Conservation (phyloP, 2,888 invertebrate genomes). For the Chymomyza fuscimana region DNA sequence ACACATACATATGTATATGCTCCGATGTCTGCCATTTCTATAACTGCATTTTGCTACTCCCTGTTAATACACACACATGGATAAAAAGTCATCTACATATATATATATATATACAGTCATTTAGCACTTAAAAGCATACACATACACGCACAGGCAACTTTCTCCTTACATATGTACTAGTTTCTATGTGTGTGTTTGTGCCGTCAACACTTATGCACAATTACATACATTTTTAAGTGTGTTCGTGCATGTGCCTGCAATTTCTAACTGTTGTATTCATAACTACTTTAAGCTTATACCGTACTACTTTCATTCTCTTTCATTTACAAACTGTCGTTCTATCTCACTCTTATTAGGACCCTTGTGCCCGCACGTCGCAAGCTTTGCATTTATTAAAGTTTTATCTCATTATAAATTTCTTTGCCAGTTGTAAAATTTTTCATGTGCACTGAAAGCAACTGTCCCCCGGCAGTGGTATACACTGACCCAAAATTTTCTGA, state of each 20-base stretch:
- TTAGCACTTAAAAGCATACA: constrained; percentile 1
- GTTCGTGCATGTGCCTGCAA: constrained; percentile 57
- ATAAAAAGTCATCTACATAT: neutral
- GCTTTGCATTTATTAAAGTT: constrained; percentile 72
- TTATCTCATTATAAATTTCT: constrained; percentile 74
- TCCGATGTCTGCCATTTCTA: constrained; percentile 66
- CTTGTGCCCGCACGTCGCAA: constrained; percentile 15
- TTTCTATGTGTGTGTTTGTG: neutral
- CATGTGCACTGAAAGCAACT: constrained; percentile 40
- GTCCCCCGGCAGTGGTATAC: too few species aligned
- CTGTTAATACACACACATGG: constrained; percentile 50
- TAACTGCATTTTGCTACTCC: constrained; percentile 71
- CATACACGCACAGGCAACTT: neutral
- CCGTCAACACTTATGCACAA: constrained; percentile 68
- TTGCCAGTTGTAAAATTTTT: constrained; percentile 66
- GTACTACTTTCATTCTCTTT: neutral
- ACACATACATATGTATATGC: constrained; percentile 18
- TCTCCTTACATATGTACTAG: neutral
- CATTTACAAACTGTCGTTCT: neutral
- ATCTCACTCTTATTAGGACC: neutral
- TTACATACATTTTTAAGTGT: constrained; percentile 76
- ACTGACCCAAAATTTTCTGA: too few species aligned
- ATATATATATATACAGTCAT: neutral
- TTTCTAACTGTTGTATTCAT: constrained; percentile 69
- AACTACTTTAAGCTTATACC: constrained; percentile 58